A percentile compares a stretch with the other conserved stretches of the same genome.
Evolutionary conservation across 2,113 vertebrate species (phyloP).

Genomic region (Phoxinus phoxinus): DNA sequence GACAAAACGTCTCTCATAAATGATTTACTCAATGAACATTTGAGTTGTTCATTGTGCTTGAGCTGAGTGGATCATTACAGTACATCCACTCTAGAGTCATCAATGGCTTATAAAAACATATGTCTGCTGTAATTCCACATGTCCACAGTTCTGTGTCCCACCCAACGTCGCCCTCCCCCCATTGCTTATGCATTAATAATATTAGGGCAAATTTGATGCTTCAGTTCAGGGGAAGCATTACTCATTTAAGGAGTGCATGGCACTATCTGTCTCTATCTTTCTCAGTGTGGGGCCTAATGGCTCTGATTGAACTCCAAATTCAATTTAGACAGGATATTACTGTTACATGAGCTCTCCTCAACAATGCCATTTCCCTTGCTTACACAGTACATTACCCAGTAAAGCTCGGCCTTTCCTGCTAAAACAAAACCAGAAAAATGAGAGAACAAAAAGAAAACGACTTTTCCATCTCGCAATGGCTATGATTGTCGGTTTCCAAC

Average conservation of each 20-base stretch:
- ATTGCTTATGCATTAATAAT: slow-evolving; percentile 90
- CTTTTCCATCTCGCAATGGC: slow-evolving; percentile 59
- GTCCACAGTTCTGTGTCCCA: slow-evolving; percentile 34
- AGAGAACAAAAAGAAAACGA: slow-evolving; percentile 27
- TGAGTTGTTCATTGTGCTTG: not conserved
- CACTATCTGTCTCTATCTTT: slow-evolving; percentile 92
- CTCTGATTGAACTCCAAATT: slow-evolving; percentile 96
- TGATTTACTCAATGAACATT: slow-evolving; percentile 30
- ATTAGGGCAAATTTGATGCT: slow-evolving; percentile 88
- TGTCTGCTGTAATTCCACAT: slow-evolving; percentile 41
- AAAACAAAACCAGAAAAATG: slow-evolving; percentile 46
- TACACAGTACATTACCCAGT: slow-evolving; percentile 89
- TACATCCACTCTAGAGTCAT: slow-evolving; percentile 10
- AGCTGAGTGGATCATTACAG: slow-evolving; percentile 31
- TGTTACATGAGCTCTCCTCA: slow-evolving; percentile 92
- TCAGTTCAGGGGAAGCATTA: slow-evolving; percentile 88
- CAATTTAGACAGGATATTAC: slow-evolving; percentile 96
- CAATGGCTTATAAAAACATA: slow-evolving; percentile 34
- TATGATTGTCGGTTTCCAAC: slow-evolving; percentile 68
- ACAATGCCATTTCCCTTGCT: slow-evolving; percentile 91
- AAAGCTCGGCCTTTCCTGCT: slow-evolving; percentile 74
- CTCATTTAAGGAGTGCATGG: slow-evolving; percentile 92
- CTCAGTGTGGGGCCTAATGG: slow-evolving; percentile 90
- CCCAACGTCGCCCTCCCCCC: slow-evolving; percentile 61
- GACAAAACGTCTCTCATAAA: slow-evolving; percentile 15